Conservation (phyloP, 1,140 invertebrate genomes). For the Ditylenchus dipsaci region DNA sequence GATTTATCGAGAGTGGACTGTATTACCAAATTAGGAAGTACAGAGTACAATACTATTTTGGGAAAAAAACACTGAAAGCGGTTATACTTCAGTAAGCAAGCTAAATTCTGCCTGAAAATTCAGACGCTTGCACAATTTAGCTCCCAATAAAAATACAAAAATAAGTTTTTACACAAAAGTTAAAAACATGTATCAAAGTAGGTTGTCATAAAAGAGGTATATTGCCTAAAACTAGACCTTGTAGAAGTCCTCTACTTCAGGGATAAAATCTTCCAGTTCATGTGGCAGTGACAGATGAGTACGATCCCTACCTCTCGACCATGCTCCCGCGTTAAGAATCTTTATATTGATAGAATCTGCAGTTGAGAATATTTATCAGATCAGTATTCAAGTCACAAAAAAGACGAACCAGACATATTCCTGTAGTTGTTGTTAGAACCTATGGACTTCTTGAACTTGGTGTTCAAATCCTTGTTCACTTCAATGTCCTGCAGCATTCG, state of each 20-base stretch:
- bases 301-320: conserved; percentile 81
- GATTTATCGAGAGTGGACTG: no score
- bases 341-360: conserved; percentile 66
- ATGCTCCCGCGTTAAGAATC: conserved; percentile 96
- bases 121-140: no score
- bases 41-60: no score
- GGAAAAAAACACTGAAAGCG: no score
- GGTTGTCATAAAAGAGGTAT: no score
- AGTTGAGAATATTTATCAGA: not conserved
- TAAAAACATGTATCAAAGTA: no score
- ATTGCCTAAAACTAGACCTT: conserved; percentile 33
- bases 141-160: no score
- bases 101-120: no score
- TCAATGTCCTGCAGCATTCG: conserved; percentile 87
- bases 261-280: conserved; percentile 92
- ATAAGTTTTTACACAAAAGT: no score
- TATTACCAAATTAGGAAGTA: no score
- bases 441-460: conserved; percentile 53
- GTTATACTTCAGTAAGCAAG: no score
- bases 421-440: conserved; percentile 53
- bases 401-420: conserved; percentile 16
- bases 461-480: conserved; percentile 72
- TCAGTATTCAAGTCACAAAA: not conserved
- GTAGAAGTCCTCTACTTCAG: conserved; percentile 78
- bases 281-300: conserved; percentile 89